Conservation (phyloP, 2,113 vertebrate species). For the Phyllostomus hastatus region DNA sequence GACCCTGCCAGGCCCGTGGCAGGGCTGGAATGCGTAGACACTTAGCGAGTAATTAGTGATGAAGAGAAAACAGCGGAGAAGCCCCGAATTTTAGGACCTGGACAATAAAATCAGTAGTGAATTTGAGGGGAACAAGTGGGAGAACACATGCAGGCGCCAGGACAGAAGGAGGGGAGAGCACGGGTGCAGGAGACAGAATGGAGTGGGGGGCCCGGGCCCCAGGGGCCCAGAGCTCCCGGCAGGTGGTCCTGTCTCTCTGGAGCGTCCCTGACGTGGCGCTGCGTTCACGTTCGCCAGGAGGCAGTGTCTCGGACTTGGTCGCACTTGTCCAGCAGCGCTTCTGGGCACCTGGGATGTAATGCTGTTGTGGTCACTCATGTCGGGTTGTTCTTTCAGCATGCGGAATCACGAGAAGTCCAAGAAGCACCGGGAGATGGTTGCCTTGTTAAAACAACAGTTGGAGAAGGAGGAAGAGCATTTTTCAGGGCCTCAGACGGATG, state of each 20-base stretch:
- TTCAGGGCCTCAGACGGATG: conserved; percentile 65
- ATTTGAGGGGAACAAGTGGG: neutral
- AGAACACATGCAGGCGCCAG: neutral
- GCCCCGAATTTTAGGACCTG: neutral
- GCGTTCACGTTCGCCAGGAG: neutral
- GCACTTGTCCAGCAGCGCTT: neutral
- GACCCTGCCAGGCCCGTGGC: neutral
- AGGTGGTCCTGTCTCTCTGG: neutral
- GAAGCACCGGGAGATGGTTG: conserved; percentile 95
- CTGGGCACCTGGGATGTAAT: rapidly evolving
- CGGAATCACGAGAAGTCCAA: conserved; percentile 96
- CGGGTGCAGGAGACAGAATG: neutral
- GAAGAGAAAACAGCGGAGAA: neutral
- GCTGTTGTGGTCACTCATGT: neutral
- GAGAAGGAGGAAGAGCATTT: conserved; percentile 88
- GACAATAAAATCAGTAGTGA: neutral
- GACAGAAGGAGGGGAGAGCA: neutral
- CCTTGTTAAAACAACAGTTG: conserved; percentile 90
- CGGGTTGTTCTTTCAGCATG: conserved; percentile 83
- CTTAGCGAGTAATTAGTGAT: neutral
- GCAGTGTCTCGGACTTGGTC: neutral
- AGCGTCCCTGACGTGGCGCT: neutral
- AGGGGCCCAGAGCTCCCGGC: neutral
- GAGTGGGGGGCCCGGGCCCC: rapidly evolving
- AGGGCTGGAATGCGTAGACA: neutral